Conservation (phyloP, 2,888 invertebrate species). For the Isotomurus palustris region DNA sequence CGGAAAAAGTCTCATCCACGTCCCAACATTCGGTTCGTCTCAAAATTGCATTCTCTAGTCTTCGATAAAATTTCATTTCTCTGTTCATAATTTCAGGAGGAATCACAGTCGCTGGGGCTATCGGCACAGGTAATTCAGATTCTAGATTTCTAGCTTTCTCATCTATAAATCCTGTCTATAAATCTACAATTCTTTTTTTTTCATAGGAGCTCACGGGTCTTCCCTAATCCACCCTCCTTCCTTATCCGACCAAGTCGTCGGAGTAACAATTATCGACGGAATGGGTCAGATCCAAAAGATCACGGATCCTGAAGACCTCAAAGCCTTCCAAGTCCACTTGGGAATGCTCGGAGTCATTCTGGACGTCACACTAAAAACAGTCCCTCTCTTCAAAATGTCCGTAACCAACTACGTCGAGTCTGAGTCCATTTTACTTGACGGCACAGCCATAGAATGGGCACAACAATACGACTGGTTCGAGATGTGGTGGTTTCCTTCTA, state of each 20-base stretch:
- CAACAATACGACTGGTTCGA: slow-evolving; percentile 23
- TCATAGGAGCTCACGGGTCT: slow-evolving; percentile 21
- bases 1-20: slow-evolving; percentile 13
- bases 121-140: slow-evolving; percentile 20
- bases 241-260: slow-evolving; percentile 27
- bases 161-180: too few relatives aligned
- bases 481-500: slow-evolving; percentile 29
- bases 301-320: slow-evolving; percentile 8
- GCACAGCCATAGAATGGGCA: slow-evolving; percentile 16
- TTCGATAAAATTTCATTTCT: too few relatives aligned
- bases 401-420: slow-evolving; percentile 16
- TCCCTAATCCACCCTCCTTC: slow-evolving; percentile 24
- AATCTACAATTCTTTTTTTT: too few relatives aligned
- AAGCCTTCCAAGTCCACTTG: slow-evolving; percentile 25
- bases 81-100: slow-evolving; percentile 20
- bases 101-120: slow-evolving; percentile 30
- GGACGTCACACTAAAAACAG: slow-evolving; percentile 24
- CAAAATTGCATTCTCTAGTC: background rate
- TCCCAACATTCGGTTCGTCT: slow-evolving; percentile 21
- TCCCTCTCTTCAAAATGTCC: slow-evolving; percentile 28
- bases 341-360: slow-evolving; percentile 29
- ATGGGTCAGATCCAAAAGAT: slow-evolving; percentile 16
- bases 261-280: slow-evolving; percentile 27
- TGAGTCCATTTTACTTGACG: slow-evolving; percentile 22
- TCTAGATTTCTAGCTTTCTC: too few relatives aligned